Evolutionary conservation across 2,797 vertebrate species (phyloP).

Genomic region (Xyrichtys novacula): DNA sequence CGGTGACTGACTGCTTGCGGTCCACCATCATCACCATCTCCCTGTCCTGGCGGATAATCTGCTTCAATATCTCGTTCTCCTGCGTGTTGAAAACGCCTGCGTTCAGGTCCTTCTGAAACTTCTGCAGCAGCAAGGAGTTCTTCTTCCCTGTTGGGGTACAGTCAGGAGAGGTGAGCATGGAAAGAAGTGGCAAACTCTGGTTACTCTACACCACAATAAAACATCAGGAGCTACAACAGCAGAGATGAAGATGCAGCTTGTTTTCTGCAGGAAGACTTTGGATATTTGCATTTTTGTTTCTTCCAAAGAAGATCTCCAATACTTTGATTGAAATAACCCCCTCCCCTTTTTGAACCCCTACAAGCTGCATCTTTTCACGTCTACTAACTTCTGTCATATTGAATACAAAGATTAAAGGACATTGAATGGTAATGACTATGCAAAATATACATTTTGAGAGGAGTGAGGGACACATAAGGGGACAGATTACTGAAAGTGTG

Average conservation of each 20-base stretch:
- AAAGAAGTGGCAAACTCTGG: slow-evolving; percentile 59
- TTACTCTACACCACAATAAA: slow-evolving; percentile 59
- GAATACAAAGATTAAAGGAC: slow-evolving; percentile 66
- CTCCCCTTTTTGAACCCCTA: slow-evolving; percentile 18
- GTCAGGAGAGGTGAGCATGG: slow-evolving; percentile 71
- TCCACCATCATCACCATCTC: slow-evolving; percentile 97
- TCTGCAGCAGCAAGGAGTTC: slow-evolving; percentile 98
- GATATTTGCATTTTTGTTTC: neutral
- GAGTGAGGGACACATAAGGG: slow-evolving; percentile 71
- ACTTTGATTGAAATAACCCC: neutral
- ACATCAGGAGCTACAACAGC: slow-evolving; percentile 34
- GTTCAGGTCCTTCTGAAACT: slow-evolving; percentile 99
- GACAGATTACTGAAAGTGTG: slow-evolving; percentile 70
- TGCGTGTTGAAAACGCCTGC: slow-evolving; percentile 99
- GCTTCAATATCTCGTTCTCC: slow-evolving; percentile 99
- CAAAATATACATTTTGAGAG: slow-evolving; percentile 58
- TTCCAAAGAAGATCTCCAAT: neutral
- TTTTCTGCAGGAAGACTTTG: slow-evolving; percentile 6
- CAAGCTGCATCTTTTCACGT: slow-evolving; percentile 74
- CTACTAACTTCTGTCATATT: slow-evolving; percentile 47
- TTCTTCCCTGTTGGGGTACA: slow-evolving; percentile 93
- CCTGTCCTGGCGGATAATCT: slow-evolving; percentile 98
- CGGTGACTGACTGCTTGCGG: slow-evolving; percentile 87
- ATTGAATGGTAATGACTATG: slow-evolving; percentile 78
- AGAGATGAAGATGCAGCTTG: slow-evolving; percentile 69